phyloP scores from a whole-genome alignment of 2,797 vertebrate genomes.

The Zenarchopterus dispar region DNA sequence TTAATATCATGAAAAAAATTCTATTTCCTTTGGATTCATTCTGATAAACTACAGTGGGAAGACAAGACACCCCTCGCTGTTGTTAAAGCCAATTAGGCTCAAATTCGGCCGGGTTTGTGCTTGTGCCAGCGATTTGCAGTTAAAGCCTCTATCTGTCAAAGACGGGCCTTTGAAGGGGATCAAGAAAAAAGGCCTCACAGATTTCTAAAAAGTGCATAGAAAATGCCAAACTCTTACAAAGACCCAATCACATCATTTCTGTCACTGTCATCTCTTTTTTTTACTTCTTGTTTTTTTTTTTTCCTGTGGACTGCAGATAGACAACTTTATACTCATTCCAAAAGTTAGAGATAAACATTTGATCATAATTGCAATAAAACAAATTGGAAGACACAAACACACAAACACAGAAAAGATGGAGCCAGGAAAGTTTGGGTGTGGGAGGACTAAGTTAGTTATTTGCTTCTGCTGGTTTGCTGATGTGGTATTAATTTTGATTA shows the following conservation, averaged over 20 bases:
- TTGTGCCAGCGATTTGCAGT: constrained; percentile 64
- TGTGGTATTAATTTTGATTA: constrained; percentile 56
- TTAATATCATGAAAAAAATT: constrained; percentile 36
- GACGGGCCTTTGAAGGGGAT: constrained; percentile 50
- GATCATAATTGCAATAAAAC: constrained; percentile 52
- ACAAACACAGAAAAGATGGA: constrained; percentile 9
- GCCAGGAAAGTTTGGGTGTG: constrained; percentile 40
- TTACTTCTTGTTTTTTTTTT: constrained; percentile 23
- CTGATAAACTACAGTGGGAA: constrained; percentile 54
- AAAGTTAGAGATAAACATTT: constrained; percentile 61
- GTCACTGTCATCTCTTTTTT: constrained; percentile 51
- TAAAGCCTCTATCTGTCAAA: constrained; percentile 60
- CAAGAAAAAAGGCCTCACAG: constrained; percentile 28
- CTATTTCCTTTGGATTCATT: constrained; percentile 19
- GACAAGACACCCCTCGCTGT: constrained; percentile 64
- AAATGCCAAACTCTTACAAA: constrained; percentile 17
- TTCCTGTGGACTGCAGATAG: constrained; percentile 46
- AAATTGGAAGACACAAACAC: constrained; percentile 23
- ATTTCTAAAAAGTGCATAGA: constrained; percentile 40
- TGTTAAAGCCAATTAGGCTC: constrained; percentile 74
- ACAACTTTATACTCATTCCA: constrained; percentile 50
- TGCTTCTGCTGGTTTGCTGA: constrained; percentile 34
- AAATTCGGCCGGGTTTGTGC: constrained; percentile 64
- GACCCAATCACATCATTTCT: constrained; percentile 16
- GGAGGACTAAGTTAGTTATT: constrained; percentile 26